Percentiles rank a stretch among this genome's conserved stretches.
These are phyloP conservation scores for Sycophila texana DNA, from an alignment of 2,888 invertebrate genomes.

Conservation along the genomic window DNA sequence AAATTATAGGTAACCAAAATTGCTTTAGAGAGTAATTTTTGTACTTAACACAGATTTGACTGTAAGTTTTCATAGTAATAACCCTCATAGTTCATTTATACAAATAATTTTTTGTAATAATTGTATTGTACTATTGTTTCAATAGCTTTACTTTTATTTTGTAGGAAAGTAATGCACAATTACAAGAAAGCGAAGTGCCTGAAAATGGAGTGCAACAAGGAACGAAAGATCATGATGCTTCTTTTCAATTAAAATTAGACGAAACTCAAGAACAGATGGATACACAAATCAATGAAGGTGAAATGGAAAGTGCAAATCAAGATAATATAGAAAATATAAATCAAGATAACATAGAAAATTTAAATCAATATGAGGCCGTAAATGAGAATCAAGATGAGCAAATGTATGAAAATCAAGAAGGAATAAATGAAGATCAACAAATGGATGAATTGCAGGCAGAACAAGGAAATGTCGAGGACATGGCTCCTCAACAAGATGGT, in stretches of 20 bases:
- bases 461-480: background rate
- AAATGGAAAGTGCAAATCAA: background rate
- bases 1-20: too few relatives aligned
- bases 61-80: background rate
- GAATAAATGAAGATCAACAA: slow-evolving; percentile 16
- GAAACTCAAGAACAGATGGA: slow-evolving; percentile 59
- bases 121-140: background rate
- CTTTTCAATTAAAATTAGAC: slow-evolving; percentile 64
- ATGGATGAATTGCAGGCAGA: slow-evolving; percentile 6
- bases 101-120: background rate
- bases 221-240: slow-evolving; percentile 46
- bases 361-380: slow-evolving; percentile 15
- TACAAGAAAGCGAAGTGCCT: slow-evolving; percentile 61
- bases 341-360: slow-evolving; percentile 17
- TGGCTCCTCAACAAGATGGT: slow-evolving; percentile 7
- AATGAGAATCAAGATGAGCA: slow-evolving; percentile 17
- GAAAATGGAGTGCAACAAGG: slow-evolving; percentile 66
- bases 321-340: background rate
- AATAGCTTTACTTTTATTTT: background rate
- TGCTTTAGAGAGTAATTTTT: too few relatives aligned
- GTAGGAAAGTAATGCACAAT: slow-evolving; percentile 33
- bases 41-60: background rate
- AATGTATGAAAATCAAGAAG: slow-evolving; percentile 17
- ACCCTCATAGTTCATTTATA: background rate
- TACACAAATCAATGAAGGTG: background rate